Percentiles rank a stretch among this genome's conserved stretches.
Evolutionary conservation across 2,888 invertebrate genomes (phyloP).

Genomic region (Tanytarsus gracilentus): DNA sequence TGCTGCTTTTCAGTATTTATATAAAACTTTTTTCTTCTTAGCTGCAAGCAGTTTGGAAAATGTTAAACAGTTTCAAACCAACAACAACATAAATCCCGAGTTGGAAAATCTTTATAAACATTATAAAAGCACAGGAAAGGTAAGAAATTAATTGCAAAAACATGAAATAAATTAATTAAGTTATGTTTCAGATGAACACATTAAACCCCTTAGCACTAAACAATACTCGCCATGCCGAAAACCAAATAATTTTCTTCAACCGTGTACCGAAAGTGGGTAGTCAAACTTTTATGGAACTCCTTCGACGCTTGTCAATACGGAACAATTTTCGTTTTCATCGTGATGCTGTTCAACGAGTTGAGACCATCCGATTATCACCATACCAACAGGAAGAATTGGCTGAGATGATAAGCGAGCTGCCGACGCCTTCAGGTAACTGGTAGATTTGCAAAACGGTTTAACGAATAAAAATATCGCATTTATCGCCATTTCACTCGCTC

Average conservation of each 20-base stretch:
- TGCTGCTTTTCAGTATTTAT: too few species aligned
- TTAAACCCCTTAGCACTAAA: conserved; percentile 66
- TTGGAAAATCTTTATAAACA: conserved; percentile 44
- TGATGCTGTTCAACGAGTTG: conserved; percentile 78
- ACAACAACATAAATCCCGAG: conserved; percentile 11
- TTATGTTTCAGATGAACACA: conserved; percentile 50
- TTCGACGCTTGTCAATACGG: conserved; percentile 53
- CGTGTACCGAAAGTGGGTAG: conserved; percentile 90
- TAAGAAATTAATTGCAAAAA: conserved; percentile 39
- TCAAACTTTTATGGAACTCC: conserved; percentile 86
- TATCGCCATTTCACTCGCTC: too few species aligned
- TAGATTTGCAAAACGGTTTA: neutral
- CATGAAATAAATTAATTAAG: too few species aligned
- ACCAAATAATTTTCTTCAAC: conserved; percentile 80
- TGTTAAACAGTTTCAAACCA: neutral
- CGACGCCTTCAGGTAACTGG: conserved; percentile 53
- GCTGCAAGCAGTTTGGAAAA: neutral
- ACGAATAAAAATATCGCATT: neutral
- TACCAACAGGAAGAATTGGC: conserved; percentile 72
- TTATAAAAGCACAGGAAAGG: conserved; percentile 54
- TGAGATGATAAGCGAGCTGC: conserved; percentile 62
- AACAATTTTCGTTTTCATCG: conserved; percentile 71
- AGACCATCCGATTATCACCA: conserved; percentile 74
- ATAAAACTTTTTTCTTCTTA: too few species aligned
- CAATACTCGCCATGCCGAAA: conserved; percentile 66